Evolutionary conservation across 1,140 invertebrate genomes (phyloP), one percentile per base, ranked within the genome.

Genomic region (Zaprionus tsacasi): DNA sequence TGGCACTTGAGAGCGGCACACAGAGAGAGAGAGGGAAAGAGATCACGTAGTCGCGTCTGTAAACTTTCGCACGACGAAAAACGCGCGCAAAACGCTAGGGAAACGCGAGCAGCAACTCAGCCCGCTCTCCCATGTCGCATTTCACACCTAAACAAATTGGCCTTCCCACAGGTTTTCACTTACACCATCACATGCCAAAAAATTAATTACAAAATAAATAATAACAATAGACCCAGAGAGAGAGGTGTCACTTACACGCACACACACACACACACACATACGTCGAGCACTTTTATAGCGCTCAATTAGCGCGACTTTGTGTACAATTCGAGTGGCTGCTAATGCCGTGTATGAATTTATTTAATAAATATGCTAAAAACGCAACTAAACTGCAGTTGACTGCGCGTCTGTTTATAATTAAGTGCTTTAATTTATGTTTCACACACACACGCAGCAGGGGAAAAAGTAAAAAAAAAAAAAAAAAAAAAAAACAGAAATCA

Each of bases 321-420:
- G 70, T 52, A 57, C 60, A 63, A 50, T 45, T 55, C 59, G 48
- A 40, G 45, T 72, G 74, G 61, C 82, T 80, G 73, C 63, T 71
- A 67, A 79, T 79, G 71, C 70, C 56, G 70, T 70, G 61, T 73
- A 61, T 12, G 64, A 80, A 83, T 87, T 87, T 88, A 87, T 88
- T 83, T 78, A 79, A 78, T 75, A 80, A 80, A 88, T 88, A 88
- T 87, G 82, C 82, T 85, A 86, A 79, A 79, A 87, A 61, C 70
- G 69, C 63, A n/a, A 81, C 68, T 68, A 78, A 78, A 79, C 79
- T 88, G 82, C 76, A 88, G 71, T 69, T 77, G 82, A 86, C 60
- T 70, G 67, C 70, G 67, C 70, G 56, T 89, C 83, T 87, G 83
- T 87, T 88, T 88, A 89, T 87, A 87, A 88, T 87, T 87, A 83